Percentiles rank a stretch among this genome's conserved stretches.
These are phyloP conservation scores for Rhabdornis inornatus DNA, from an alignment of 2,113 vertebrate species.

Conservation along the genomic window DNA sequence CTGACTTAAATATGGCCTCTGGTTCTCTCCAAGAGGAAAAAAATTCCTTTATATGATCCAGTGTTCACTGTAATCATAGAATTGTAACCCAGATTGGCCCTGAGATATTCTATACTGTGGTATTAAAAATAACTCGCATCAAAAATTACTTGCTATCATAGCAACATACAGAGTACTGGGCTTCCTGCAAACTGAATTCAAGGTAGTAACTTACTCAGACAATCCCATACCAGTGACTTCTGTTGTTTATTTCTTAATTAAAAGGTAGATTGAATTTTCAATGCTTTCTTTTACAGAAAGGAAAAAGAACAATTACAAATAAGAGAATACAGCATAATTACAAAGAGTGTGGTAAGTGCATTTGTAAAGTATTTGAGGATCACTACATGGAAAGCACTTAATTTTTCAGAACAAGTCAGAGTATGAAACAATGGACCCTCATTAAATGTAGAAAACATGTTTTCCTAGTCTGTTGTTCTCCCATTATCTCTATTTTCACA, in stretches of 20 bases:
- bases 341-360: neutral
- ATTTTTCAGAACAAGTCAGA: neutral
- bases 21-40: neutral
- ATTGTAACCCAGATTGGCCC: neutral
- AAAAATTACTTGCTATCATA: neutral
- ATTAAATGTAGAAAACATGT: neutral
- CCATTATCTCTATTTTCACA: neutral
- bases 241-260: neutral
- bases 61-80: neutral
- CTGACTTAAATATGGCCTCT: neutral
- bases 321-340: neutral
- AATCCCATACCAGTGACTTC: neutral
- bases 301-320: neutral
- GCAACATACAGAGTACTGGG: neutral
- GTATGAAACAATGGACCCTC: neutral
- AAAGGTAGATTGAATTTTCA: neutral
- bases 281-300: neutral
- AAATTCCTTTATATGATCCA: neutral
- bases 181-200: neutral
- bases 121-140: neutral
- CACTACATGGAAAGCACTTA: neutral
- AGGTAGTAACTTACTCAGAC: neutral
- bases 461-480: neutral
- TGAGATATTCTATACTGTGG: neutral
- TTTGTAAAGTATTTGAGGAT: neutral